These are phyloP conservation scores for Tiaroga cobitis DNA, from an alignment of 2,797 vertebrate species.

Conservation along the genomic window DNA sequence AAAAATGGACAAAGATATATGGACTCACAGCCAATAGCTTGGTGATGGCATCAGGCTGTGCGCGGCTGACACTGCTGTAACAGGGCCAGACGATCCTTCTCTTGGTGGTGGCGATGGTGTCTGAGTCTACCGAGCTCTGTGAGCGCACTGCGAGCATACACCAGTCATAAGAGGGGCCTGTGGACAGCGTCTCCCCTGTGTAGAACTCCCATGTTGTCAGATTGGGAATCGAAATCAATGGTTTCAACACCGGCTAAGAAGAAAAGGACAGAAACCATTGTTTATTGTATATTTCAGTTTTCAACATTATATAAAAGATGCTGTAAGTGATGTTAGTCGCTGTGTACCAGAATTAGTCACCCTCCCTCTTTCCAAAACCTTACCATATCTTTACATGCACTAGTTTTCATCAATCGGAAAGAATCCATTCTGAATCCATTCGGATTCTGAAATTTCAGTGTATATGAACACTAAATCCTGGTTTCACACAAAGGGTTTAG, in stretches of 20 bases:
- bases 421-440: not conserved
- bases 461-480: not conserved
- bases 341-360: not conserved
- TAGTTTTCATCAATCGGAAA: not conserved
- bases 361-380: not conserved
- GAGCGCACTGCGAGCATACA: constrained; percentile 79
- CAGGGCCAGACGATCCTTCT: constrained; percentile 96
- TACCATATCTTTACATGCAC: not conserved
- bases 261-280: not conserved
- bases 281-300: not conserved
- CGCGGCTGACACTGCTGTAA: constrained; percentile 87
- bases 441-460: not conserved
- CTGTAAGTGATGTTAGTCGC: not conserved
- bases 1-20: not conserved
- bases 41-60: constrained; percentile 93
- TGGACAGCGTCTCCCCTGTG: constrained; percentile 90
- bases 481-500: too few relatives aligned
- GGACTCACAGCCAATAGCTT: constrained; percentile 88
- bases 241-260: constrained; percentile 85
- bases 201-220: constrained; percentile 96
- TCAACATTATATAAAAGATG: not conserved
- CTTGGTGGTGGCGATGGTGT: constrained; percentile 80
- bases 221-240: constrained; percentile 85
- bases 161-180: constrained; percentile 95
- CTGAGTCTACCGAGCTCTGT: constrained; percentile 77